A percentile compares a stretch with the other conserved stretches of the same genome.
phyloP scores from a whole-genome alignment of 2,888 invertebrate genomes.

The Lepidochrysops patricia region DNA sequence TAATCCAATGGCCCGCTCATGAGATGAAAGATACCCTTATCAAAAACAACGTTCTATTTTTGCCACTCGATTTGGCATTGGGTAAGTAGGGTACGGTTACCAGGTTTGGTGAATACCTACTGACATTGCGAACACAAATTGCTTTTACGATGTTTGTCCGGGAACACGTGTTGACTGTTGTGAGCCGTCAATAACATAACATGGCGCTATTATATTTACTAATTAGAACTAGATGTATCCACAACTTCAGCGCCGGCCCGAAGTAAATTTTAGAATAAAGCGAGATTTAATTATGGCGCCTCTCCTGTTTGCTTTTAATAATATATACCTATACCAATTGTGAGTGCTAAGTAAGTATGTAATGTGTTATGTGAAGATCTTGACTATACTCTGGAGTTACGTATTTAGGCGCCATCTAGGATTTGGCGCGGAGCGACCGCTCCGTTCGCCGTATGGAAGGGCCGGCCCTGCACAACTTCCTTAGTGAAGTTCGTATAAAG shows the following conservation, averaged over 20 bases:
- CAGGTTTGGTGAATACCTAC: neutral
- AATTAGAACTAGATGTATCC: neutral
- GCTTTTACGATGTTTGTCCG: neutral
- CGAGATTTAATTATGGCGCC: neutral
- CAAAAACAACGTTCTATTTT: constrained; percentile 3
- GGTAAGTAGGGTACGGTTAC: neutral
- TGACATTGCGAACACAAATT: neutral
- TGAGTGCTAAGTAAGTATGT: no score
- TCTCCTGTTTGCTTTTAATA: no score
- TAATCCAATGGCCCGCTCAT: neutral
- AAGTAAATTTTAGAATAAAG: no score
- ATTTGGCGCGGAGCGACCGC: no score
- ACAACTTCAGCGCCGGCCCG: no score
- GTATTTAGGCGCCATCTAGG: no score
- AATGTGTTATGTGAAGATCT: no score
- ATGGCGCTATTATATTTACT: neutral
- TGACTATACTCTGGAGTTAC: no score
- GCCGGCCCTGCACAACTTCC: no score
- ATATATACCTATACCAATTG: no score
- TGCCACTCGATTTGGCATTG: neutral
- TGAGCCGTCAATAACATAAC: neutral
- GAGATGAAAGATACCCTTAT: neutral
- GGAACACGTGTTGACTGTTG: neutral
- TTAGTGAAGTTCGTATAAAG: no score
- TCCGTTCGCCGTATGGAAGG: no score